Percentiles rank a stretch among this genome's conserved stretches.
These are phyloP conservation scores for Caenorhabditis wallacei DNA, from an alignment of 2,888 invertebrate genomes.

Conservation along the genomic window DNA sequence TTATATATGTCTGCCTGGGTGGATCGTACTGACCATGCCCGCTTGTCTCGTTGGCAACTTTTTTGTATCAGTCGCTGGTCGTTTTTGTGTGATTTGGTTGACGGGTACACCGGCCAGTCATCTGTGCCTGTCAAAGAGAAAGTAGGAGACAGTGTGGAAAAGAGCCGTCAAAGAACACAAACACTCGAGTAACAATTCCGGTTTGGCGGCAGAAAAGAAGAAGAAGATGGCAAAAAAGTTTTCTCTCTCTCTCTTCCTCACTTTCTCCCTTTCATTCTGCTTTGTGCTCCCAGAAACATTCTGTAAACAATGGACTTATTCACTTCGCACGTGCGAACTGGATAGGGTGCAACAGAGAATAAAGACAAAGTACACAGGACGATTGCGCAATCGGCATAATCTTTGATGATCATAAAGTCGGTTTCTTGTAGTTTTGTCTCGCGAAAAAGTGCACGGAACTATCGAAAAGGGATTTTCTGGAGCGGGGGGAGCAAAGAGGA, in stretches of 20 bases:
- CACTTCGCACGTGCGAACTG: conserved; percentile 60
- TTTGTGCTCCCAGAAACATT: conserved; percentile 53
- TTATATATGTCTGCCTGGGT: conserved; percentile 36
- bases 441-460: conserved; percentile 7
- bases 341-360: conserved; percentile 25
- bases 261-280: conserved; percentile 28
- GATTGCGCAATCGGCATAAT: conserved; percentile 51
- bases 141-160: conserved; percentile 2
- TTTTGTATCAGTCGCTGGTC: conserved; percentile 51
- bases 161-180: conserved; percentile 62
- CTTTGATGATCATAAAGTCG: conserved; percentile 61
- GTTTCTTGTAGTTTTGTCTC: conserved; percentile 14
- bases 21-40: conserved; percentile 49
- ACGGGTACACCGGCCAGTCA: conserved; percentile 27
- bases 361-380: conserved; percentile 42
- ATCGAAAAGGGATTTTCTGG: conserved; percentile 11
- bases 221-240: no score
- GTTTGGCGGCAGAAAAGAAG: conserved; percentile 30
- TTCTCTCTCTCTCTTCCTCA: background rate
- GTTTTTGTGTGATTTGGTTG: conserved; percentile 47
- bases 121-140: conserved; percentile 35
- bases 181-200: conserved; percentile 61
- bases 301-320: conserved; percentile 58
- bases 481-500: conserved; percentile 12
- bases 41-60: conserved; percentile 50